Evolutionary conservation across 2,113 vertebrate genomes (phyloP).

Genomic region (Dipodomys ordii): DNA sequence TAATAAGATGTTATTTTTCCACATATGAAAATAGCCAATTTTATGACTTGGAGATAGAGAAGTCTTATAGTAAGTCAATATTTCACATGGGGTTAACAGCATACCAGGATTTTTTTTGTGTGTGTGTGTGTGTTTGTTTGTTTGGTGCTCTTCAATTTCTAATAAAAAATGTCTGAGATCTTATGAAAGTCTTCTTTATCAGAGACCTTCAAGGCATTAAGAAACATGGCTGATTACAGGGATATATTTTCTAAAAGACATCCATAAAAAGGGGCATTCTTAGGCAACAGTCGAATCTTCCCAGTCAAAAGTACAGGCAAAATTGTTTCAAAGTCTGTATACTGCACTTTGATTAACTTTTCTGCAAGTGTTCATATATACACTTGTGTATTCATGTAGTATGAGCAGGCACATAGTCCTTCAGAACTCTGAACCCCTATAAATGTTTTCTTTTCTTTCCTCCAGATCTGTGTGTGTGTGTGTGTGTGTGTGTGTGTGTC

Average conservation of each 20-base stretch:
- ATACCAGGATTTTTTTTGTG: background rate
- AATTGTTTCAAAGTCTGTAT: background rate
- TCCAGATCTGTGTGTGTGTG: background rate
- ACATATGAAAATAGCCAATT: background rate
- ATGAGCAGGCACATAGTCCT: background rate
- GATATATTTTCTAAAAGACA: conserved; percentile 19
- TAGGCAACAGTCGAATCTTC: too few relatives aligned
- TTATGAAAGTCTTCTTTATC: background rate
- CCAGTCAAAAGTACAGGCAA: background rate
- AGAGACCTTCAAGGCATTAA: conserved; percentile 11
- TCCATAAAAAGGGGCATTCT: background rate
- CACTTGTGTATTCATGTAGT: background rate
- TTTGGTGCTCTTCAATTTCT: conserved; percentile 19
- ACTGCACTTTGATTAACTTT: background rate
- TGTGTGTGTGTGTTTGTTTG: background rate
- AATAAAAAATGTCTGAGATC: background rate
- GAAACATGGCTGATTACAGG: background rate
- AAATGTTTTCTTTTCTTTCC: background rate
- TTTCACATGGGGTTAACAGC: background rate
- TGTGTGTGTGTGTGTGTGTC: too few relatives aligned
- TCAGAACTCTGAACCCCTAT: background rate
- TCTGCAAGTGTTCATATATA: background rate
- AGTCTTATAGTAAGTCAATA: background rate
- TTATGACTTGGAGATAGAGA: background rate
- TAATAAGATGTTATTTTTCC: conserved; percentile 20